Conservation (phyloP, 2,888 invertebrate genomes). For the Argyresthia goedartella region DNA sequence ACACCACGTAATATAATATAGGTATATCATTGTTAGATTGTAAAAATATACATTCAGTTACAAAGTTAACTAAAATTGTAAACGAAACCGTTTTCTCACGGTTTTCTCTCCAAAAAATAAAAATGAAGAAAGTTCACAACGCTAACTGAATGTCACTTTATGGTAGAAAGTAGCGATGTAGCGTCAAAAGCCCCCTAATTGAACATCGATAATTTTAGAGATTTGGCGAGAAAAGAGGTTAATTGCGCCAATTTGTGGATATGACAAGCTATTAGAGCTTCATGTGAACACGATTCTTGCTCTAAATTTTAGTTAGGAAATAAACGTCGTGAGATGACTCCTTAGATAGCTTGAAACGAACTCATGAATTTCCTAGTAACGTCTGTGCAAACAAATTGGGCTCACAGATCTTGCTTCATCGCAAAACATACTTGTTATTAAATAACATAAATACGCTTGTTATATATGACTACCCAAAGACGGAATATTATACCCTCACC, state of each 20-base stretch:
- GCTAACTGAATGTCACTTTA: not conserved
- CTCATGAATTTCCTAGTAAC: conserved; percentile 1
- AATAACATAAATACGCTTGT: too few relatives aligned
- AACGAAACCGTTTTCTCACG: too few relatives aligned
- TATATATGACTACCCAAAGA: too few relatives aligned
- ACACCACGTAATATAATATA: too few relatives aligned
- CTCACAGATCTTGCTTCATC: too few relatives aligned
- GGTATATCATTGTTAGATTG: too few relatives aligned
- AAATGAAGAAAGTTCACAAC: too few relatives aligned
- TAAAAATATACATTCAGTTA: too few relatives aligned
- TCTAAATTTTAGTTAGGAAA: conserved; percentile 42
- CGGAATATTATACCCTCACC: too few relatives aligned
- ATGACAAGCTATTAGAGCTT: conserved; percentile 17
- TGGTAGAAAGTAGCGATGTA: conserved; percentile 10
- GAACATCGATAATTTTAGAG: conserved; percentile 30
- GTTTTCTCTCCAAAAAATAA: too few relatives aligned
- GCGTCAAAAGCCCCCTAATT: conserved; percentile 31
- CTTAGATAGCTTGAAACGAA: conserved; percentile 34
- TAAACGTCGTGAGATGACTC: conserved; percentile 47
- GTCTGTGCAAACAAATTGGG: not conserved
- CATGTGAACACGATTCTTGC: conserved; percentile 28
- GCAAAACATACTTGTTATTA: too few relatives aligned
- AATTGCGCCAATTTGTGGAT: conserved; percentile 42
- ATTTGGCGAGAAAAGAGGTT: conserved; percentile 33
- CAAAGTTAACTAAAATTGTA: too few relatives aligned